phyloP scores from a whole-genome alignment of 2,888 invertebrate species.

The Eumacrocentrus americanus region DNA sequence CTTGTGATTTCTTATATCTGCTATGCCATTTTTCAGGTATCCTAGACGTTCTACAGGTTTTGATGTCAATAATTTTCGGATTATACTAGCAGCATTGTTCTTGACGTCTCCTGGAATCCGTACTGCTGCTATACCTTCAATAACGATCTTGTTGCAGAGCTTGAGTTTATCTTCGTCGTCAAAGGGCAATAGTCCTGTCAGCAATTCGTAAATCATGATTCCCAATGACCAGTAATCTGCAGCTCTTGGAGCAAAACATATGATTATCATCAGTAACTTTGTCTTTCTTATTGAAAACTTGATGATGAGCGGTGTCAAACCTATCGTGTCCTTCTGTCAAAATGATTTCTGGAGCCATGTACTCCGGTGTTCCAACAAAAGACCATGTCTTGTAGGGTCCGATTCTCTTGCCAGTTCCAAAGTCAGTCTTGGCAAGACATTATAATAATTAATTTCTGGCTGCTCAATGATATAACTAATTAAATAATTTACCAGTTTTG shows the following conservation, averaged over 20 bases:
- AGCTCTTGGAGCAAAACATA: too few relatives aligned
- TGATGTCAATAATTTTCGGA: conserved; percentile 81
- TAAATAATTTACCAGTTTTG: conserved; percentile 75
- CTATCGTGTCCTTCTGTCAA: conserved; percentile 80
- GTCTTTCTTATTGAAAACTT: too few relatives aligned
- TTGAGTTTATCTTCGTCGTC: conserved; percentile 86
- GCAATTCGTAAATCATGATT: conserved; percentile 82
- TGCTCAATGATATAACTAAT: background rate
- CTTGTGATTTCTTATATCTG: conserved; percentile 83
- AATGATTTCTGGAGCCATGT: conserved; percentile 88
- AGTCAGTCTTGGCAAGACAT: too few relatives aligned
- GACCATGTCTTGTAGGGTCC: conserved; percentile 86
- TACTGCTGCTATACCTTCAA: conserved; percentile 86
- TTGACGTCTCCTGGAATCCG: conserved; percentile 79
- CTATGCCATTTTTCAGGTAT: conserved; percentile 81
- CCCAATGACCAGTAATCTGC: conserved; percentile 95
- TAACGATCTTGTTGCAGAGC: conserved; percentile 82
- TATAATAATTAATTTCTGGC: background rate
- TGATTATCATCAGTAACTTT: background rate
- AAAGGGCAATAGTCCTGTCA: conserved; percentile 87
- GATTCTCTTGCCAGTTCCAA: conserved; percentile 89
- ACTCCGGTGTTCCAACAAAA: conserved; percentile 92
- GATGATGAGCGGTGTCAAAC: too few relatives aligned
- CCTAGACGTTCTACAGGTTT: conserved; percentile 87
- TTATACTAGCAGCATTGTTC: conserved; percentile 77